Percentiles rank a stretch among this genome's conserved stretches.
phyloP scores from a whole-genome alignment of 1,140 invertebrate genomes.

The Drosophila arawakana region DNA sequence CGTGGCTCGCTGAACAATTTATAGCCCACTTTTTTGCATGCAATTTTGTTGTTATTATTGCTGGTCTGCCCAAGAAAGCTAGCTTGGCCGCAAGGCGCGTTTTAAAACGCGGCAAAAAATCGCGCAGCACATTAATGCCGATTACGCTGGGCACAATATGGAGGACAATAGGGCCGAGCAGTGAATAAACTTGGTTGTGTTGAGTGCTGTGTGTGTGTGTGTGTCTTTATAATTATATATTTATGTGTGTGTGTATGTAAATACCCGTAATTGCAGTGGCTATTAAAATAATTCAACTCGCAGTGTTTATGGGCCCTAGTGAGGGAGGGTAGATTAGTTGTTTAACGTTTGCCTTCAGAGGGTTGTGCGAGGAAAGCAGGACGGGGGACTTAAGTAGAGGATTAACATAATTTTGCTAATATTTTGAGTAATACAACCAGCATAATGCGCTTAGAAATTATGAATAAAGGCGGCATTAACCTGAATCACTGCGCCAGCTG shows the following conservation, averaged over 20 bases:
- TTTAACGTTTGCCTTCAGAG: constrained; percentile 2
- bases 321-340: neutral
- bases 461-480: constrained; percentile 75
- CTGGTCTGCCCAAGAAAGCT: neutral
- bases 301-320: constrained; percentile 22
- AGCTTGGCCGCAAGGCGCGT: constrained; percentile 34
- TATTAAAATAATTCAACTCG: constrained; percentile 72
- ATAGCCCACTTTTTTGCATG: constrained; percentile 17
- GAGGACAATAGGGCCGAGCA: constrained; percentile 17
- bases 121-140: constrained; percentile 44
- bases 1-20: neutral
- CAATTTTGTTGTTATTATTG: constrained; percentile 23
- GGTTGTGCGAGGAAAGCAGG: constrained; percentile 32
- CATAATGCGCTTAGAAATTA: constrained; percentile 76
- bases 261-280: constrained; percentile 63
- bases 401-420: constrained; percentile 75
- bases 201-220: neutral
- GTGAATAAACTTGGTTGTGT: neutral
- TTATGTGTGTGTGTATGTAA: constrained; percentile 8
- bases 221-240: constrained; percentile 5
- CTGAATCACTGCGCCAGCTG: constrained; percentile 63
- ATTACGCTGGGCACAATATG: constrained; percentile 25
- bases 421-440: constrained; percentile 54
- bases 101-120: constrained; percentile 46
- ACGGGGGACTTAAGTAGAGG: constrained; percentile 23